Conservation (phyloP, 2,888 invertebrate genomes). For the Diadegma fenestrale region DNA sequence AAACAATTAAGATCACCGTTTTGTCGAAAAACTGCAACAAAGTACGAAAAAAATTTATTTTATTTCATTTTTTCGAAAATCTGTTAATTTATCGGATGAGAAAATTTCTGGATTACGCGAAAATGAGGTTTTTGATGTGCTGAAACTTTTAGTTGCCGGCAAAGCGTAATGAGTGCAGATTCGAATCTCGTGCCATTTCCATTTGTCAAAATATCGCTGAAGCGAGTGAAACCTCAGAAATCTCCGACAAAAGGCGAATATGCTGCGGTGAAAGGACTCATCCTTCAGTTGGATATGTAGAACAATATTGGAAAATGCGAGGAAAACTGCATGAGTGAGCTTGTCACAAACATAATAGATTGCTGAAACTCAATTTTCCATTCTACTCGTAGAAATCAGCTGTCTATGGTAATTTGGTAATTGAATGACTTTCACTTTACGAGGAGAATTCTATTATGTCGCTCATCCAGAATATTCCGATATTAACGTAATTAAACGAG, state of each 20-base stretch:
- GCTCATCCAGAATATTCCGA: conserved; percentile 56
- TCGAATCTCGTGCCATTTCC: background rate
- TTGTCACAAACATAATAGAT: conserved; percentile 52
- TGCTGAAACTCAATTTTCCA: conserved; percentile 46
- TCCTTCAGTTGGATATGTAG: background rate
- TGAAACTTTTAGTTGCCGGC: background rate
- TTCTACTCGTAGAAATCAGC: conserved; percentile 48
- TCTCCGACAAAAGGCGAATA: background rate
- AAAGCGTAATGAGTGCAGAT: background rate
- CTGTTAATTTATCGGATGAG: background rate
- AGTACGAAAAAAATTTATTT: background rate
- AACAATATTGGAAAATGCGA: background rate
- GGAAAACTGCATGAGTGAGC: conserved; percentile 30
- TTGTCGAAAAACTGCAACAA: conserved; percentile 49
- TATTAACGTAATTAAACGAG: conserved; percentile 48
- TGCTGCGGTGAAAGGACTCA: conserved; percentile 10
- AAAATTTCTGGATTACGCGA: background rate
- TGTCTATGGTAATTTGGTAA: conserved; percentile 39
- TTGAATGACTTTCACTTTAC: conserved; percentile 54
- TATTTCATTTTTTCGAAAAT: background rate
- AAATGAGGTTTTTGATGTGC: background rate
- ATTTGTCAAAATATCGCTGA: background rate
- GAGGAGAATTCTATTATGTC: conserved; percentile 61
- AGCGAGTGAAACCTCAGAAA: background rate
- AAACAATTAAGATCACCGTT: conserved; percentile 9